Conservation (phyloP, 2,797 vertebrate genomes). For the Anguilla megastoma region DNA sequence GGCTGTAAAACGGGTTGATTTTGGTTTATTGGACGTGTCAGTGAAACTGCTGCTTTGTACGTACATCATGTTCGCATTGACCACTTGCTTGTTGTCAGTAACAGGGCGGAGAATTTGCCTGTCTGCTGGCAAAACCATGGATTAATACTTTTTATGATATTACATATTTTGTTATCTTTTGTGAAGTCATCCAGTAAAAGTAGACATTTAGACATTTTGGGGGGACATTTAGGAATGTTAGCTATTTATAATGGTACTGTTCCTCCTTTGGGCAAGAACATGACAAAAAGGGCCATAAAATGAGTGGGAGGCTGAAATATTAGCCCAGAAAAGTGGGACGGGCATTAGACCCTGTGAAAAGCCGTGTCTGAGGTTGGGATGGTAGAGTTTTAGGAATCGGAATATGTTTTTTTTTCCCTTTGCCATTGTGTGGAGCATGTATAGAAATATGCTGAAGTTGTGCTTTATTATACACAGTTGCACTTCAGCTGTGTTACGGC, state of each 20-base stretch:
- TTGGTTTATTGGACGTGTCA: not conserved
- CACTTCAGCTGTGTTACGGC: conserved; percentile 53
- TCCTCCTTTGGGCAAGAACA: not conserved
- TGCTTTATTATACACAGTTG: conserved; percentile 58
- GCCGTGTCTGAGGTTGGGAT: not conserved
- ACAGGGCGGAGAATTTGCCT: not conserved
- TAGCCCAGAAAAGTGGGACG: not conserved
- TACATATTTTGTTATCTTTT: no score
- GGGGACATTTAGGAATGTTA: not conserved
- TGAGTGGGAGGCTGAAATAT: not conserved
- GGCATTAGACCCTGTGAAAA: not conserved
- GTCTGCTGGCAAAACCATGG: not conserved
- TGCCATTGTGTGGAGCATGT: not conserved
- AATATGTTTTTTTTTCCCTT: not conserved
- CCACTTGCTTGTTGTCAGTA: not conserved
- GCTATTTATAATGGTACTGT: not conserved
- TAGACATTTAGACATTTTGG: not conserved
- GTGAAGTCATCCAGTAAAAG: not conserved
- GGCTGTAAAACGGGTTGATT: not conserved
- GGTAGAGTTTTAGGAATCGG: not conserved
- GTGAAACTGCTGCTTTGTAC: not conserved
- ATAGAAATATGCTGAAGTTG: conserved; percentile 53
- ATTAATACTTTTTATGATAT: no score
- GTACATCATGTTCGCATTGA: not conserved
- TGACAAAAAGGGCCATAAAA: not conserved